Evolutionary conservation across 2,113 vertebrate species (phyloP).

Genomic region (Caranx ignobilis): DNA sequence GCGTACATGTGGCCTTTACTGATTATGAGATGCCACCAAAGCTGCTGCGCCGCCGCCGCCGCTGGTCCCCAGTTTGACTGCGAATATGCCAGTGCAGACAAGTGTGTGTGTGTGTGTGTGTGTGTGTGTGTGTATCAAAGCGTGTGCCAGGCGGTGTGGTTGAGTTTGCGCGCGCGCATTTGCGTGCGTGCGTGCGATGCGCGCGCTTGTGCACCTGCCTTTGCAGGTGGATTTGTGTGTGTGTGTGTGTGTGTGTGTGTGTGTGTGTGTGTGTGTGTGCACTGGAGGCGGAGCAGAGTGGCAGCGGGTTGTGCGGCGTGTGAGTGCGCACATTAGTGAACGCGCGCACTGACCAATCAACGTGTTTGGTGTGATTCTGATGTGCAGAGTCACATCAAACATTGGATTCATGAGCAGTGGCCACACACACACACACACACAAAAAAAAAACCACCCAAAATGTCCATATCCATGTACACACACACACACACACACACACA

Average conservation of each 20-base stretch:
- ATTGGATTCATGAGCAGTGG: conserved; percentile 6
- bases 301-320: not conserved
- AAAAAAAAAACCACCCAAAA: too few species aligned
- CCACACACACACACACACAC: conserved; percentile 19
- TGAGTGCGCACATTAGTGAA: not conserved
- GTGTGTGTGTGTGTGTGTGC: not conserved
- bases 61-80: conserved; percentile 17
- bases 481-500: conserved; percentile 25
- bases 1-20: not conserved
- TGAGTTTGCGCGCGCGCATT: not conserved
- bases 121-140: not conserved
- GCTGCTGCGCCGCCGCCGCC: not conserved
- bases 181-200: not conserved
- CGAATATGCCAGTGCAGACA: conserved; percentile 50
- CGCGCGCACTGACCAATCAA: conserved; percentile 9
- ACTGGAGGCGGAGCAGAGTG: not conserved
- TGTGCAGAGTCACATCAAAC: conserved; percentile 13
- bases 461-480: not conserved
- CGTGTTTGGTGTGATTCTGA: not conserved
- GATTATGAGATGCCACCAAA: not conserved
- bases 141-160: not conserved
- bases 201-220: conserved; percentile 54
- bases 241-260: not conserved
- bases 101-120: conserved; percentile 48
- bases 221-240: conserved; percentile 56